Evolutionary conservation across 2,113 vertebrate genomes (phyloP).

Genomic region (Furnarius figulus): DNA sequence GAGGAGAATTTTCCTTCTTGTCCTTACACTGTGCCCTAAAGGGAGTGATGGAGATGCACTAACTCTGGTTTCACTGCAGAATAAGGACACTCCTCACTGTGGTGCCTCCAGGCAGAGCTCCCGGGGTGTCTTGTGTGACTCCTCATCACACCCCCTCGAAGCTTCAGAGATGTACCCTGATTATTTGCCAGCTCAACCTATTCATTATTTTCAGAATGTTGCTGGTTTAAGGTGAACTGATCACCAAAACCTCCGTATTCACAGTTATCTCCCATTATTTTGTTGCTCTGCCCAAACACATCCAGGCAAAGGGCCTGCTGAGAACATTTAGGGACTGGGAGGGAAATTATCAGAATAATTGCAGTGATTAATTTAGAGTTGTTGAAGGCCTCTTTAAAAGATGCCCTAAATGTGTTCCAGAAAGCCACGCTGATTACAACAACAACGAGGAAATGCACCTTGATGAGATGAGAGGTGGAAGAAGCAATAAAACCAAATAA

Average conservation of each 20-base stretch:
- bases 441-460: not conserved
- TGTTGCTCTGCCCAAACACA: not conserved
- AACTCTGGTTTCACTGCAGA: not conserved
- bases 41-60: not conserved
- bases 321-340: not conserved
- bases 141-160: not conserved
- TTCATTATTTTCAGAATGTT: not conserved
- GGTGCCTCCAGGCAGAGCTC: not conserved
- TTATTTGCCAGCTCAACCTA: not conserved
- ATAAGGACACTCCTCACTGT: accelerated
- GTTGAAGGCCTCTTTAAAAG: not conserved
- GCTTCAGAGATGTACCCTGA: not conserved
- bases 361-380: not conserved
- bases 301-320: not conserved
- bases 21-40: not conserved
- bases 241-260: not conserved
- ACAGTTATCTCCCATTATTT: not conserved
- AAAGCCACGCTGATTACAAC: not conserved
- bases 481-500: constrained; percentile 30
- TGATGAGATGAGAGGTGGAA: not conserved
- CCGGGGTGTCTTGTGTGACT: not conserved
- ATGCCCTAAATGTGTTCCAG: not conserved
- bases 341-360: not conserved
- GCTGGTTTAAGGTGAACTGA: not conserved
- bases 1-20: not conserved